These are phyloP conservation scores for Ganaspis brasiliensis DNA, from an alignment of 2,888 invertebrate genomes.

Conservation along the genomic window DNA sequence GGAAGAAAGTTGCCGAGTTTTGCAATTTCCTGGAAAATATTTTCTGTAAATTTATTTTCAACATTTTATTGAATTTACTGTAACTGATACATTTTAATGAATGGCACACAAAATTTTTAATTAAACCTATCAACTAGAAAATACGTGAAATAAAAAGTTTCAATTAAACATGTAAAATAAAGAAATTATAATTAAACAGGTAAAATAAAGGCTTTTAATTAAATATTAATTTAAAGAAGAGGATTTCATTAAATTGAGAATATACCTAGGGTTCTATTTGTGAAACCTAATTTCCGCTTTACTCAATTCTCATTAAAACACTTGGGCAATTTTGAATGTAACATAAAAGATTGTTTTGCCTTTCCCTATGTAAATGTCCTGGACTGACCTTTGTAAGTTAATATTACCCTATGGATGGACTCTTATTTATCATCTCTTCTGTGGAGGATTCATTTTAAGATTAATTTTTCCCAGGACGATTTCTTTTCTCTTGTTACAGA, in stretches of 20 bases:
- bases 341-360: constrained; percentile 6
- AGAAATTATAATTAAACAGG: no score
- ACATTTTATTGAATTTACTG: no score
- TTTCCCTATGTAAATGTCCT: constrained; percentile 35
- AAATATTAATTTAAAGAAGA: no score
- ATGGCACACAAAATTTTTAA: no score
- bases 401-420: not conserved
- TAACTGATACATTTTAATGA: no score
- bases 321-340: constrained; percentile 6
- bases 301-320: constrained; percentile 24
- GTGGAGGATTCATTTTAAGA: constrained; percentile 4
- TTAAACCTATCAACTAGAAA: no score
- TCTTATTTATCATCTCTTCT: constrained; percentile 7
- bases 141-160: no score
- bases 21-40: no score
- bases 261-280: not conserved
- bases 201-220: no score
- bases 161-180: no score
- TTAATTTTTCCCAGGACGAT: not conserved
- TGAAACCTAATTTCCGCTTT: constrained; percentile 14
- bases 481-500: not conserved
- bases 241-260: constrained; percentile 1
- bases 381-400: constrained; percentile 7
- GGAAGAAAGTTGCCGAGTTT: no score
- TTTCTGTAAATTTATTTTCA: no score